Conservation (phyloP, 2,888 invertebrate species). For the Eucera pruinosa region DNA sequence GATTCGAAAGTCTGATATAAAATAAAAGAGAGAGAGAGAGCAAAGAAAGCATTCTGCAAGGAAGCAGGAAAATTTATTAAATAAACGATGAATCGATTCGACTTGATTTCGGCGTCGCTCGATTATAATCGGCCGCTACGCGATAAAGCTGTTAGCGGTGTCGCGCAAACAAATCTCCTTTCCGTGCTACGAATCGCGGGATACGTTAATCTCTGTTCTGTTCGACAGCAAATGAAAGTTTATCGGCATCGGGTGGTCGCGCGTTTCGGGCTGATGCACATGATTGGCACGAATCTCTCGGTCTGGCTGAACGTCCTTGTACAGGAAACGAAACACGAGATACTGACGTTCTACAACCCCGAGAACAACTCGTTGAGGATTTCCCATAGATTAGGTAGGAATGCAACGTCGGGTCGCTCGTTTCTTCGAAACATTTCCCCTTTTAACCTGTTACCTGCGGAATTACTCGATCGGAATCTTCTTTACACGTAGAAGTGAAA, state of each 20-base stretch:
- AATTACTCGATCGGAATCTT: too few relatives aligned
- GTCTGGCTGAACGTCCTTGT: constrained; percentile 98
- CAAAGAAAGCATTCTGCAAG: too few relatives aligned
- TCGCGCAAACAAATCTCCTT: not conserved
- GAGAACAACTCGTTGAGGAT: constrained; percentile 93
- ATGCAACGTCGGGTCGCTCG: too few relatives aligned
- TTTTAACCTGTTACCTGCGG: too few relatives aligned
- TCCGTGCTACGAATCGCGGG: not conserved
- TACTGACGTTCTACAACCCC: constrained; percentile 95
- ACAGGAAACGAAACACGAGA: constrained; percentile 98
- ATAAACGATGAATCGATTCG: too few relatives aligned
- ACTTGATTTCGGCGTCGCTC: too few relatives aligned
- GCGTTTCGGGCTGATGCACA: constrained; percentile 98
- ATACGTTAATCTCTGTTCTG: constrained; percentile 26
- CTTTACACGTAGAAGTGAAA: too few relatives aligned
- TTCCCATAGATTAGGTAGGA: constrained; percentile 90
- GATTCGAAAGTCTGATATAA: too few relatives aligned
- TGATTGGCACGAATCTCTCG: constrained; percentile 98
- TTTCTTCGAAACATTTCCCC: too few relatives aligned
- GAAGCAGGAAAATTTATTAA: too few relatives aligned
- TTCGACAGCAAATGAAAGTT: constrained; percentile 92
- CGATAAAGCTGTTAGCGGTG: not conserved
- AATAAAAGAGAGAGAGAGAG: too few relatives aligned
- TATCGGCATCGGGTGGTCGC: constrained; percentile 95
- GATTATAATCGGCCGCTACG: constrained; percentile 9